A percentile compares a stretch with the other conserved stretches of the same genome.
Conservation (phyloP, 2,888 invertebrate species). For the Cheilosia urbana region DNA sequence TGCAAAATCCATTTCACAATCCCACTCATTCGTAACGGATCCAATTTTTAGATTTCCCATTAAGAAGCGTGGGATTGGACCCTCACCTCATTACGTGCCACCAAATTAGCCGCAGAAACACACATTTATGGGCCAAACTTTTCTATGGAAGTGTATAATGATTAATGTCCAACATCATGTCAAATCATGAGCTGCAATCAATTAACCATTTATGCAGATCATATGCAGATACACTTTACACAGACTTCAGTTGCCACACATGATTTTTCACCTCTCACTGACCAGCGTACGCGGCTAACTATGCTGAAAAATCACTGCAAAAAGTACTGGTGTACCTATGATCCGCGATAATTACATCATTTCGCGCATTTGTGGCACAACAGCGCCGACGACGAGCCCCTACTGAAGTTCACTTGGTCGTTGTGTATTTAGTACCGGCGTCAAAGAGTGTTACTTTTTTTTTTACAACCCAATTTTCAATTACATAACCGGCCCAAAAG, state of each 20-base stretch:
- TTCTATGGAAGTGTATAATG: conserved; percentile 29
- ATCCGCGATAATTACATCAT: conserved; percentile 34
- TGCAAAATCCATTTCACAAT: conserved; percentile 27
- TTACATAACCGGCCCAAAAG: conserved; percentile 62
- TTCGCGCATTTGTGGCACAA: conserved; percentile 40
- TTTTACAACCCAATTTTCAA: conserved; percentile 58
- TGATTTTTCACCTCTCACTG: not conserved
- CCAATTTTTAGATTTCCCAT: conserved; percentile 23
- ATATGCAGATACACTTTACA: conserved; percentile 48
- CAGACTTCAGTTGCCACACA: conserved; percentile 25
- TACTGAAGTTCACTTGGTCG: conserved; percentile 3
- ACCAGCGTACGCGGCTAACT: not conserved
- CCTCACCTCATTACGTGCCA: conserved; percentile 30
- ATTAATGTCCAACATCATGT: conserved; percentile 46
- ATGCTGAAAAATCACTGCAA: not conserved
- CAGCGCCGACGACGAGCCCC: conserved; percentile 15
- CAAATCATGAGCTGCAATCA: conserved; percentile 28
- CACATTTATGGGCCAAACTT: conserved; percentile 9
- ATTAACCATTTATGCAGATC: conserved; percentile 61
- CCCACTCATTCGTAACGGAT: not conserved
- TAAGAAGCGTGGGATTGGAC: conserved; percentile 6
- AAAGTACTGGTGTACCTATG: not conserved
- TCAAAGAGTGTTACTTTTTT: not conserved
- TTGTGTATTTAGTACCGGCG: not conserved
- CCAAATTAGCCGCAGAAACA: conserved; percentile 27